Percentiles rank a stretch among this genome's conserved stretches.
phyloP scores from a whole-genome alignment of 2,113 vertebrate genomes.

The Nycticebus coucang region DNA sequence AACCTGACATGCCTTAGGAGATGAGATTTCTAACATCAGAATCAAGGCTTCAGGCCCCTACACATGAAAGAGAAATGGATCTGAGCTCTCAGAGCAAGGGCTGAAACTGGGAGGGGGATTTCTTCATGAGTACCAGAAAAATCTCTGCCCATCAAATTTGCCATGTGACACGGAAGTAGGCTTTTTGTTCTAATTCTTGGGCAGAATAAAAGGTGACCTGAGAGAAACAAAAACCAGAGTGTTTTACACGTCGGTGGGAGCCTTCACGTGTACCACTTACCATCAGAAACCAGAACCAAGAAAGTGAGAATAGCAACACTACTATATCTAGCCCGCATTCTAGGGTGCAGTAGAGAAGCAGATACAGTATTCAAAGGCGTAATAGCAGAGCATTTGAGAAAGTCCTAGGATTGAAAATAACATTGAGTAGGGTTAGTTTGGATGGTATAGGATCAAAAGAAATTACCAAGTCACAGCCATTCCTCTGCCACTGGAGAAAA shows the following conservation, averaged over 20 bases:
- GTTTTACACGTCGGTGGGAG: accelerated
- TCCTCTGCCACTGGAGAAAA: neutral
- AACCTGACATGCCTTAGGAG: neutral
- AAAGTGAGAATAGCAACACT: neutral
- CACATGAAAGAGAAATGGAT: neutral
- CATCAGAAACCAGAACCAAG: neutral
- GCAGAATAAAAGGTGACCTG: neutral
- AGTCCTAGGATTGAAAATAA: neutral
- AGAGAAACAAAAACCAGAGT: neutral
- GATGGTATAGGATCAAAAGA: neutral
- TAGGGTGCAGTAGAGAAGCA: neutral
- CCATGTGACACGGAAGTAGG: neutral
- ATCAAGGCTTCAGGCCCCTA: neutral
- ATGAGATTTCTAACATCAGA: neutral
- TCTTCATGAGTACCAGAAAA: neutral
- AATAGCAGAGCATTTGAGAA: neutral
- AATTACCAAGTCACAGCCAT: neutral
- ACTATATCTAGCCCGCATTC: neutral
- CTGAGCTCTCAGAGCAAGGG: neutral
- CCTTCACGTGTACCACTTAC: neutral
- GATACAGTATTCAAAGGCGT: neutral
- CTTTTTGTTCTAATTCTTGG: neutral
- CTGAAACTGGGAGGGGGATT: neutral
- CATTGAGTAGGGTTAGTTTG: neutral
- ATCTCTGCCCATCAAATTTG: neutral